phyloP scores from a whole-genome alignment of 2,113 vertebrate genomes.

The Pelusios castaneus region DNA sequence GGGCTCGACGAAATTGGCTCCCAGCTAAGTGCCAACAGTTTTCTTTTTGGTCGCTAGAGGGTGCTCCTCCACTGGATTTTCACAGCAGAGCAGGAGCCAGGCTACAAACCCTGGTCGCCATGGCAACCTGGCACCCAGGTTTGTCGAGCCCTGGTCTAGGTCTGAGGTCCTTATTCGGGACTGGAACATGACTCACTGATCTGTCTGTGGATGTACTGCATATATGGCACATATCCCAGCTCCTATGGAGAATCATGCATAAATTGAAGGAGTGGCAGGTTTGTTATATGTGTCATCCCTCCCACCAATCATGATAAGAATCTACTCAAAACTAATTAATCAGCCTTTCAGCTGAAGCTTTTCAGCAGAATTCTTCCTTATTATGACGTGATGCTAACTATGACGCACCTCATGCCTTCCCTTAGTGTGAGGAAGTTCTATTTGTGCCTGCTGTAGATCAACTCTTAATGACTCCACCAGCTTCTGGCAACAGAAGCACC shows the following conservation, averaged over 20 bases:
- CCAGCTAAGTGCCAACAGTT: too few species aligned
- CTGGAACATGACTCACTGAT: background rate
- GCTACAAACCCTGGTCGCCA: too few species aligned
- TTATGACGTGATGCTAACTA: background rate
- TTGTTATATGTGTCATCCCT: background rate
- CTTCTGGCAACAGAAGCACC: background rate
- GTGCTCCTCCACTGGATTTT: too few species aligned
- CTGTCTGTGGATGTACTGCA: background rate
- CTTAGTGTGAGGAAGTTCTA: background rate
- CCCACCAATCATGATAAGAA: fast-evolving
- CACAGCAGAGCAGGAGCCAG: too few species aligned
- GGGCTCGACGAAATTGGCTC: too few species aligned
- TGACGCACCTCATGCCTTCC: background rate
- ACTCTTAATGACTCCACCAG: background rate
- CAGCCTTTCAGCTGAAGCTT: background rate
- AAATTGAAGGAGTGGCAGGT: fast-evolving
- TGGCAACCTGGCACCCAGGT: too few species aligned
- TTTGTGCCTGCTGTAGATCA: background rate
- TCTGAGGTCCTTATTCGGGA: fast-evolving
- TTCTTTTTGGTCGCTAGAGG: too few species aligned
- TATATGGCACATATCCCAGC: background rate
- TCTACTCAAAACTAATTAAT: background rate
- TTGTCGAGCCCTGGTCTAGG: too few species aligned
- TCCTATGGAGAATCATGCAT: background rate
- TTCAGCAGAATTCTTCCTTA: background rate